Evolutionary conservation across 1,140 invertebrate species (phyloP).

Genomic region (Bombus superbus): DNA sequence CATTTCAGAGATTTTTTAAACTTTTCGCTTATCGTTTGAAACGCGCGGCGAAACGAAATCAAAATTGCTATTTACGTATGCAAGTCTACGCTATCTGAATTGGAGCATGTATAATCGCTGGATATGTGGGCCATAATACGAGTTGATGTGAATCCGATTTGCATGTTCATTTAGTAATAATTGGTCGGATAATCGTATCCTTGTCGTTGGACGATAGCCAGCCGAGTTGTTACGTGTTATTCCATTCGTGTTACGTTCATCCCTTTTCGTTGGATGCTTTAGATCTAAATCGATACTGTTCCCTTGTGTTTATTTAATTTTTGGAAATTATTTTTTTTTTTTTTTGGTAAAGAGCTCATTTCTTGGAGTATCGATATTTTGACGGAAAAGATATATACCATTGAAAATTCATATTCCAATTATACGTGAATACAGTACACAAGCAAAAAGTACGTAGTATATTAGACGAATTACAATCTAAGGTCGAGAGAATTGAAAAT

Average conservation of each 20-base stretch:
- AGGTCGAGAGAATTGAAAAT: too few relatives aligned
- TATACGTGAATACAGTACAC: too few relatives aligned
- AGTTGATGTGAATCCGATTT: constrained; percentile 33
- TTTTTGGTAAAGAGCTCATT: not conserved
- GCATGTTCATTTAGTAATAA: constrained; percentile 39
- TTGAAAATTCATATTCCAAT: too few relatives aligned
- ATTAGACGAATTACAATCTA: too few relatives aligned
- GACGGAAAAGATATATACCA: too few relatives aligned
- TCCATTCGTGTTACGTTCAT: not conserved
- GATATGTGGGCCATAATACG: constrained; percentile 5
- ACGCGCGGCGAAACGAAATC: too few relatives aligned
- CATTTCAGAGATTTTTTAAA: not conserved
- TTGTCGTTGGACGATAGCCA: not conserved
- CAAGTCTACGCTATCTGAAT: not conserved
- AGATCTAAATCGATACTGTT: not conserved
- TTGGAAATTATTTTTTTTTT: not conserved
- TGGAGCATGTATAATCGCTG: not conserved
- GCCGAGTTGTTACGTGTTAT: constrained; percentile 9
- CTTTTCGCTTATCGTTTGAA: not conserved
- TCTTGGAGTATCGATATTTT: too few relatives aligned
- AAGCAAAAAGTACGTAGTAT: too few relatives aligned
- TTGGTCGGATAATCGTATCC: constrained; percentile 27
- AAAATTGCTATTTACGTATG: not conserved
- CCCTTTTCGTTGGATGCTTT: not conserved
- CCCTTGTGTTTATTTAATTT: not conserved